These are phyloP conservation scores for Tyto alba DNA, from an alignment of 2,113 vertebrate genomes.

Conservation along the genomic window DNA sequence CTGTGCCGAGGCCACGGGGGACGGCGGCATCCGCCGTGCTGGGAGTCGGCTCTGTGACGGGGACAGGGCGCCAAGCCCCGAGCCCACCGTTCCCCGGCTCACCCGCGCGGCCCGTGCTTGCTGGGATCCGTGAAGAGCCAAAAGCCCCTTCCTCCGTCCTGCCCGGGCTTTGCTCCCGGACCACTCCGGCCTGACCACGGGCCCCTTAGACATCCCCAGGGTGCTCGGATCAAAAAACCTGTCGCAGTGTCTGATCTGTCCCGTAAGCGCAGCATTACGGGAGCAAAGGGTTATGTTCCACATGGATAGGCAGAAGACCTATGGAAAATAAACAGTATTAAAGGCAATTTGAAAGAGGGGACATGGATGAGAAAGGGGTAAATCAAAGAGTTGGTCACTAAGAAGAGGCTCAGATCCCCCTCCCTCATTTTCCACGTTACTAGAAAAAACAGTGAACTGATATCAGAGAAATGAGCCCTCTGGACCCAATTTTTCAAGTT, in stretches of 20 bases:
- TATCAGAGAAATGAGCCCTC: conserved; percentile 32
- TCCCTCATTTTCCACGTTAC: not conserved
- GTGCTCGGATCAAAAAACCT: not conserved
- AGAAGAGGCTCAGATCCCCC: not conserved
- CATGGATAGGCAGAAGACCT: not conserved
- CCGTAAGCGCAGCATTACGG: fast-evolving
- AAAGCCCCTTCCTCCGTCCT: not conserved
- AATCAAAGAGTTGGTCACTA: not conserved
- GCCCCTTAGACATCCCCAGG: not conserved
- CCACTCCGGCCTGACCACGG: not conserved
- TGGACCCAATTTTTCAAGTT: conserved; percentile 18
- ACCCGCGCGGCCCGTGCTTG: no score
- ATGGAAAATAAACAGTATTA: not conserved
- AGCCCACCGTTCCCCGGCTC: not conserved
- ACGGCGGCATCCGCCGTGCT: not conserved
- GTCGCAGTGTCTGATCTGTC: not conserved
- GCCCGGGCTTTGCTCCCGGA: not conserved
- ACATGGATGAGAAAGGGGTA: not conserved
- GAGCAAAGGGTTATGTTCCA: not conserved
- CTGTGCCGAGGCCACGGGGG: fast-evolving
- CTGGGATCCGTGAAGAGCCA: not conserved
- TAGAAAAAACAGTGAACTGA: not conserved
- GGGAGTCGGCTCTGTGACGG: not conserved
- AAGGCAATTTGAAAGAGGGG: not conserved
- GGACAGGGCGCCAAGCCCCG: not conserved